Evolutionary conservation across 2,888 invertebrate genomes (phyloP).

Genomic region (Anodontia alba): DNA sequence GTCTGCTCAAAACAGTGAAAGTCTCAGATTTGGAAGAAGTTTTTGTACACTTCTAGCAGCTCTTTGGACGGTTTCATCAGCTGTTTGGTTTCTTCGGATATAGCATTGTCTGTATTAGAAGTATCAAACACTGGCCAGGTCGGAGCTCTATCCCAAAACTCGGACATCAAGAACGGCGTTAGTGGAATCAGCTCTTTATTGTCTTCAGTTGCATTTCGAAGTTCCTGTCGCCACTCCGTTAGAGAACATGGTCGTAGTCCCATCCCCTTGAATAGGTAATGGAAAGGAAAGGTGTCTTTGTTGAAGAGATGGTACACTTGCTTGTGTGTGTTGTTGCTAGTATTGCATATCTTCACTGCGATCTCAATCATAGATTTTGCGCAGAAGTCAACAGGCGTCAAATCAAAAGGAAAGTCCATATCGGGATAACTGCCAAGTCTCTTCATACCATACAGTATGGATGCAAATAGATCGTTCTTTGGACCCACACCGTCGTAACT

Average conservation of each 20-base stretch:
- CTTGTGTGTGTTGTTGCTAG: constrained; percentile 28
- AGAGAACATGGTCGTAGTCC: constrained; percentile 53
- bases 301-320: constrained; percentile 70
- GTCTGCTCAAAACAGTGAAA: too few relatives aligned
- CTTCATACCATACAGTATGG: constrained; percentile 65
- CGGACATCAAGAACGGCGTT: constrained; percentile 69
- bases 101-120: constrained; percentile 56
- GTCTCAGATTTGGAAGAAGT: constrained; percentile 55
- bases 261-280: constrained; percentile 66
- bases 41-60: constrained; percentile 63
- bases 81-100: constrained; percentile 55
- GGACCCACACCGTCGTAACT: constrained; percentile 67
- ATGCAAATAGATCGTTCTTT: constrained; percentile 68
- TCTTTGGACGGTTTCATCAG: constrained; percentile 57
- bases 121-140: constrained; percentile 72
- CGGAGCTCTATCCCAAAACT: constrained; percentile 69
- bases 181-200: constrained; percentile 66
- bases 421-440: constrained; percentile 67
- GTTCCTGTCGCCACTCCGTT: constrained; percentile 63
- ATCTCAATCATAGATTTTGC: constrained; percentile 71
- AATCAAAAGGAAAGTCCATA: constrained; percentile 71
- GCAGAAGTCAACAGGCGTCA: constrained; percentile 73
- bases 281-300: constrained; percentile 65
- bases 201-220: constrained; percentile 44
- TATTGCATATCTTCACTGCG: constrained; percentile 56